A percentile compares a stretch with the other conserved stretches of the same genome.
Evolutionary conservation across 2,797 vertebrate genomes (phyloP).

Genomic region (Coracias cyanogaster): DNA sequence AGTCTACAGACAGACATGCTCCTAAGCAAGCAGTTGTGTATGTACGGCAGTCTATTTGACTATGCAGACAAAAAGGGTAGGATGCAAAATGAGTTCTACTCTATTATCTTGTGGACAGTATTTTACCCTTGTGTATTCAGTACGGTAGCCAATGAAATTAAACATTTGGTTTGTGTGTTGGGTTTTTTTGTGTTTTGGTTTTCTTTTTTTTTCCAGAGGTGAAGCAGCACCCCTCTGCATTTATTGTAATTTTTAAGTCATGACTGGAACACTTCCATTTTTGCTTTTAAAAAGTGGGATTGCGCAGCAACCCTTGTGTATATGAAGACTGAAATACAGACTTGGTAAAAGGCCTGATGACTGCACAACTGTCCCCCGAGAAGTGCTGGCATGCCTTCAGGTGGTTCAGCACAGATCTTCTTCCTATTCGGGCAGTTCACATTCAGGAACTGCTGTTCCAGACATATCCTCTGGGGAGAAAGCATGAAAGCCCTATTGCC

Average conservation of each 20-base stretch:
- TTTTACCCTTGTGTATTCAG: not conserved
- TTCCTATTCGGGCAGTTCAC: not conserved
- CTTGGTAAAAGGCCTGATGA: not conserved
- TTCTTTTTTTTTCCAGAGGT: not conserved
- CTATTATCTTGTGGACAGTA: not conserved
- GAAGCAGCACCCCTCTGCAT: not conserved
- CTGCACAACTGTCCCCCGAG: not conserved
- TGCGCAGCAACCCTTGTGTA: not conserved
- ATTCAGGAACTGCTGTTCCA: not conserved
- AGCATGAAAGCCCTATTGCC: not conserved
- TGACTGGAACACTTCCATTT: not conserved
- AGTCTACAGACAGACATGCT: not conserved
- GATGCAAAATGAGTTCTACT: not conserved
- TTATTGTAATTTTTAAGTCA: not conserved
- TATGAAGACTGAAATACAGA: not conserved
- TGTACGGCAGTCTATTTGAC: not conserved
- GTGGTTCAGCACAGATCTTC: not conserved
- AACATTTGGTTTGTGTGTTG: not conserved
- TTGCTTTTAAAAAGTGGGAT: not conserved
- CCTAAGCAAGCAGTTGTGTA: not conserved
- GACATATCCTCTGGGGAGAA: not conserved
- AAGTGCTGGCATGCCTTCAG: not conserved
- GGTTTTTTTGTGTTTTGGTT: not conserved
- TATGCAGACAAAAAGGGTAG: not conserved
- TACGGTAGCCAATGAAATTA: not conserved